Evolutionary conservation across 2,113 vertebrate genomes (phyloP), one percentile per base, ranked within the genome.

Genomic region (Chascanopsetta lugubris): DNA sequence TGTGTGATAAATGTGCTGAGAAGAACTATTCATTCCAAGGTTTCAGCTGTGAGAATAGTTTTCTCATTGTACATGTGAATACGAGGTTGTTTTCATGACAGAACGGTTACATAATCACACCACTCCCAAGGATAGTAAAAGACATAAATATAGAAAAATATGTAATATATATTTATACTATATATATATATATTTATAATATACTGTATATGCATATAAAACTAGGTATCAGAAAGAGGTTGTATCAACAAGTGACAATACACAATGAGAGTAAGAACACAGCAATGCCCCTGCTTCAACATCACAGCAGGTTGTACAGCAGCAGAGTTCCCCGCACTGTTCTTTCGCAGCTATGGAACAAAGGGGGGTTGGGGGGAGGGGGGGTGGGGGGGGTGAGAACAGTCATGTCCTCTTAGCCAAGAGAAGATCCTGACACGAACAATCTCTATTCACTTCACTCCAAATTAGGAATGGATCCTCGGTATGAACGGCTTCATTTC

Each of bases 251-350:
- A 82, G 72, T 83, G 75, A 85, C 85, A 88, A 84, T 81, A 87
- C 69, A 89, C 86, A 84, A 87, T 68, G 49, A 78, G 64, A 88
- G 83, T 85, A 84, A 88, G 79, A 87, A 88, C 89, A 92, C 87
- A 91, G 88, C 89, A 90, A 85, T 81, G 87, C 78, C 79, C 77
- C 88, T 85, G 86, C 79, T 79, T 73, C 57, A 15, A 71, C 83
- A 85, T 85, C 79, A 66, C 89, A 90, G 87, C 84, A 86, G 87
- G 88, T 89, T 75, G 71, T 86, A 89, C 90, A 93, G 92, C 92
- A 93, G 90, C 91, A 91, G 81, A 75, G 83, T 83, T 77, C 74
- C 88, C 82, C 81, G 21, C 53, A 57, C 67, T 82, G 75, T 85
- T 86, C 81, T 78, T 70, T 80, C 29, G 82, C 80, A 87, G 86